Conservation (phyloP, 2,888 invertebrate species). For the Trypoxylon attenuatum region DNA sequence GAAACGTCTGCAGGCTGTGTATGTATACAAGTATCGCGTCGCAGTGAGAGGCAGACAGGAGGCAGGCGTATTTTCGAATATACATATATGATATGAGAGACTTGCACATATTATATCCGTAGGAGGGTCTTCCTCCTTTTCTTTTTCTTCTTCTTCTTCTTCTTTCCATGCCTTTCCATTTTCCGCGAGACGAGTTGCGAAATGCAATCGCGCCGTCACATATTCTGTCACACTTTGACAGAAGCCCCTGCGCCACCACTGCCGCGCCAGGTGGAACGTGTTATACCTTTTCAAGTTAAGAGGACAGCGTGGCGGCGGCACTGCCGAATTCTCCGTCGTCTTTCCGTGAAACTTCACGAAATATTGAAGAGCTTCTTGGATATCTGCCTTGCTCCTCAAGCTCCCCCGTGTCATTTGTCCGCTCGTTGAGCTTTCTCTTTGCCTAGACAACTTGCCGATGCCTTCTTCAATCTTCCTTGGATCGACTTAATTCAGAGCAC, state of each 20-base stretch:
- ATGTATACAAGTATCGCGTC: background rate
- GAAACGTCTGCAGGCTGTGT: no score
- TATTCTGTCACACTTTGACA: slow-evolving; percentile 44
- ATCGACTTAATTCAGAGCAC: no score
- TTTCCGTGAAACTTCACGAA: slow-evolving; percentile 20
- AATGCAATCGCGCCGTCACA: slow-evolving; percentile 41
- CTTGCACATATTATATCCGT: background rate
- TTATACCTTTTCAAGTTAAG: slow-evolving; percentile 7
- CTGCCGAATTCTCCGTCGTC: slow-evolving; percentile 17
- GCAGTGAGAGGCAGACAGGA: background rate
- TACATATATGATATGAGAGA: background rate
- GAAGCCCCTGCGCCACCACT: slow-evolving; percentile 6
- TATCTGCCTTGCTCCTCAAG: slow-evolving; percentile 25
- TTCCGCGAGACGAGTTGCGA: slow-evolving; percentile 29
- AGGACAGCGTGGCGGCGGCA: background rate
- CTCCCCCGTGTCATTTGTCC: background rate
- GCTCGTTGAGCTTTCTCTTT: background rate
- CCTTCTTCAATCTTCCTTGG: background rate
- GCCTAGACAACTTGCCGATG: background rate
- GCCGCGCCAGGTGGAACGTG: slow-evolving; percentile 5
- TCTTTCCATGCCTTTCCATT: slow-evolving; percentile 19
- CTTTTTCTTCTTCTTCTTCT: slow-evolving; percentile 6
- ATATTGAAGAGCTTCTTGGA: slow-evolving; percentile 35
- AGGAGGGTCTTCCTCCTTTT: background rate
- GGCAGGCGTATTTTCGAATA: background rate